Evolutionary conservation across 2,797 vertebrate species (phyloP).

Genomic region (Ambastaia sidthimunki): DNA sequence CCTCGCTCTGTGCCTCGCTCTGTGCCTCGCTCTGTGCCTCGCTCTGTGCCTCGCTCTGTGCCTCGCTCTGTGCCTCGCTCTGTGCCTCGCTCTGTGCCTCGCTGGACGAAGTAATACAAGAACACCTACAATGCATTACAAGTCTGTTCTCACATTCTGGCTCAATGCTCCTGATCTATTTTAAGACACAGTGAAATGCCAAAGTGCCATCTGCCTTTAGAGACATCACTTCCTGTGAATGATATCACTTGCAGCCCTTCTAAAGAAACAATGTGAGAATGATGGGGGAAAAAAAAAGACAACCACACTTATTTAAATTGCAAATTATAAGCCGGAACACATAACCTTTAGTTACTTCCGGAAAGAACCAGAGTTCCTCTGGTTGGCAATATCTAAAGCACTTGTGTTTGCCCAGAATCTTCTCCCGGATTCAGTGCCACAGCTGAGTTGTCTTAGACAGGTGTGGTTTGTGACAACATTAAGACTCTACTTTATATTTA

Average conservation of each 20-base stretch:
- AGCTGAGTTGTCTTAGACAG: conserved; percentile 66
- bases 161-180: conserved; percentile 27
- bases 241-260: not conserved
- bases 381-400: conserved; percentile 35
- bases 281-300: not conserved
- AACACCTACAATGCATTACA: conserved; percentile 18
- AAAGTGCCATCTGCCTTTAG: conserved; percentile 41
- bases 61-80: too few species aligned
- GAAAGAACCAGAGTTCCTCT: not conserved
- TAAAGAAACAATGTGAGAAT: not conserved
- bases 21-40: too few species aligned
- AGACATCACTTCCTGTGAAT: conserved; percentile 25
- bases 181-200: conserved; percentile 22
- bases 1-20: too few species aligned
- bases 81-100: too few species aligned
- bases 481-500: conserved; percentile 51
- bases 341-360: not conserved
- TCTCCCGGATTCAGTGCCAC: conserved; percentile 73
- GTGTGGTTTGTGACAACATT: conserved; percentile 64
- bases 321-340: not conserved
- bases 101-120: not conserved
- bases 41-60: too few species aligned
- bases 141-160: conserved; percentile 22
- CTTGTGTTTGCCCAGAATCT: conserved; percentile 43
- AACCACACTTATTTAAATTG: not conserved